These are phyloP conservation scores for Sesamia nonagrioides DNA, from an alignment of 1,140 invertebrate species.

Conservation along the genomic window DNA sequence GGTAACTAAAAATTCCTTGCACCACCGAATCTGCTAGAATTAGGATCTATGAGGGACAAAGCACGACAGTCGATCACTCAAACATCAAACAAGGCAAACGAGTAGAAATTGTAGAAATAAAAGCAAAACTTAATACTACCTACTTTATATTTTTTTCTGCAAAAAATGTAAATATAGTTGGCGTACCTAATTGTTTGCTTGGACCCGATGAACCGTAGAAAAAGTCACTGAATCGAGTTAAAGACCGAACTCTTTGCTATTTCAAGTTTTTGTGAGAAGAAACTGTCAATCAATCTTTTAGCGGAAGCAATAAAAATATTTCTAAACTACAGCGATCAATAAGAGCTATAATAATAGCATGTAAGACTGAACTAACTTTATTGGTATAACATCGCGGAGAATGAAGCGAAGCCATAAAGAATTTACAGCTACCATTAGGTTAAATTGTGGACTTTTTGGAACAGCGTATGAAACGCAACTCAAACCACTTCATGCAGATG, in stretches of 20 bases:
- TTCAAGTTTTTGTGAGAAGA: constrained; percentile 7
- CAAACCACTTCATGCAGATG: neutral
- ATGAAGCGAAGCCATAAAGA: neutral
- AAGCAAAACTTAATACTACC: constrained; percentile 1
- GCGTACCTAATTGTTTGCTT: constrained; percentile 37
- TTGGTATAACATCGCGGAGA: no score
- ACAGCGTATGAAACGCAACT: neutral
- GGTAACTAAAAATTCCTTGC: neutral
- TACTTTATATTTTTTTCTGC: neutral
- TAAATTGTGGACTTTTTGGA: neutral
- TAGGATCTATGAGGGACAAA: neutral
- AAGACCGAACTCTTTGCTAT: constrained; percentile 15
- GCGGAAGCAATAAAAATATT: constrained; percentile 24
- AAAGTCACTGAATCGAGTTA: constrained; percentile 41
- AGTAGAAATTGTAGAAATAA: neutral
- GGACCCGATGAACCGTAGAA: constrained; percentile 21
- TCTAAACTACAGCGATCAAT: neutral
- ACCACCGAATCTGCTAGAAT: neutral
- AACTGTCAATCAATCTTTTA: constrained; percentile 14
- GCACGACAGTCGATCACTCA: neutral
- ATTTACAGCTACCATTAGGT: neutral
- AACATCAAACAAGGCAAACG: neutral
- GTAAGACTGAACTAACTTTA: neutral
- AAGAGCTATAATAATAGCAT: neutral
- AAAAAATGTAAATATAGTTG: constrained; percentile 41